Evolutionary conservation across 2,888 invertebrate genomes (phyloP).

Genomic region (Orthosia incerta): DNA sequence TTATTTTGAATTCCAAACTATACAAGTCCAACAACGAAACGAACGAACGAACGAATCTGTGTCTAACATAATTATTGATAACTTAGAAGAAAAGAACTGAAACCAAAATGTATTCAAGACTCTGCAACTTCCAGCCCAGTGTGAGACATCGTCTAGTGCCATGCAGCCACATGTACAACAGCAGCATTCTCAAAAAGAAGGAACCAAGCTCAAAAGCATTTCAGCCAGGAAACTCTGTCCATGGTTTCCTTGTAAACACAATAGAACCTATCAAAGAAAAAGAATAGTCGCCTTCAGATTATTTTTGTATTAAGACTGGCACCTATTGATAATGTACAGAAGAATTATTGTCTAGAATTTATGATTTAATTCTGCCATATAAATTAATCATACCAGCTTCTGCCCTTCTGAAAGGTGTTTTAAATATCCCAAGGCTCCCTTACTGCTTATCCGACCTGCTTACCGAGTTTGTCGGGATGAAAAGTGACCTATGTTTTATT

Average conservation of each 20-base stretch:
- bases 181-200: slow-evolving; percentile 81
- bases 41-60: not conserved
- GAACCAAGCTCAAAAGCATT: slow-evolving; percentile 73
- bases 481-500: too few species aligned
- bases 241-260: slow-evolving; percentile 94
- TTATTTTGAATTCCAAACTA: slow-evolving; percentile 13
- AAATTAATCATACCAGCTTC: too few species aligned
- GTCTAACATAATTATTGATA: slow-evolving; percentile 52
- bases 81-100: slow-evolving; percentile 64
- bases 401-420: too few species aligned
- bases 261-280: slow-evolving; percentile 94
- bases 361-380: not conserved
- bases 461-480: too few species aligned
- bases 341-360: too few species aligned
- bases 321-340: too few species aligned
- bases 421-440: too few species aligned
- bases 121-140: slow-evolving; percentile 72
- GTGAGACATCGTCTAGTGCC: slow-evolving; percentile 72
- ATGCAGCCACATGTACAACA: slow-evolving; percentile 72
- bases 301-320: too few species aligned
- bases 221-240: slow-evolving; percentile 89
- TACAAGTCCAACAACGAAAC: not conserved
- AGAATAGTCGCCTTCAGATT: too few species aligned
- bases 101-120: slow-evolving; percentile 85
- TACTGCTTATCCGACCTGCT: too few species aligned